Evolutionary conservation across 2,797 vertebrate genomes (phyloP).

Genomic region (Ispidina lecontei): DNA sequence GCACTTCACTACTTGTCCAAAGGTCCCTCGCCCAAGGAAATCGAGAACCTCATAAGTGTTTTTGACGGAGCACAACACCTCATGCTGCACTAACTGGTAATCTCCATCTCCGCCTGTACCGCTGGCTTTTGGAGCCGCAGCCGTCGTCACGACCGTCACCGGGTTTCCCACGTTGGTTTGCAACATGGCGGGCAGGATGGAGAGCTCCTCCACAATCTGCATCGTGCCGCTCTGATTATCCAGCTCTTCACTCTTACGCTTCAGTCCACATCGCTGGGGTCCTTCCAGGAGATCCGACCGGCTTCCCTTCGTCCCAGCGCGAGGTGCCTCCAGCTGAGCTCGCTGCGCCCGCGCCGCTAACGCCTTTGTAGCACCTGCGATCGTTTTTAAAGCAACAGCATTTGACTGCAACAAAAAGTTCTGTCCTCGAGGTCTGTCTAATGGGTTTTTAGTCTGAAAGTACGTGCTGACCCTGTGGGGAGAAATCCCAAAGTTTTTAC

Average conservation of each 20-base stretch:
- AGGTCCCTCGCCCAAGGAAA: constrained; percentile 97
- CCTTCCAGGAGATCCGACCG: constrained; percentile 85
- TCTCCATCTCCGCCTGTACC: constrained; percentile 89
- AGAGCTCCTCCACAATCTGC: constrained; percentile 98
- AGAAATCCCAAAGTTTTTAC: constrained; percentile 91
- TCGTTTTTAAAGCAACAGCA: constrained; percentile 86
- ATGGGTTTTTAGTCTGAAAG: constrained; percentile 89
- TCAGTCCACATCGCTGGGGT: constrained; percentile 95
- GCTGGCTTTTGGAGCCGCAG: constrained; percentile 85
- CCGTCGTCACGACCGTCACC: constrained; percentile 81
- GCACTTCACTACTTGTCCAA: constrained; percentile 99
- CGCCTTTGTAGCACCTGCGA: constrained; percentile 82
- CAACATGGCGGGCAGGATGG: constrained; percentile 97
- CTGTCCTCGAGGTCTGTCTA: constrained; percentile 85
- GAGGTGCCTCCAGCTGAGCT: constrained; percentile 70
- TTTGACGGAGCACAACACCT: constrained; percentile 97
- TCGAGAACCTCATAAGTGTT: constrained; percentile 98
- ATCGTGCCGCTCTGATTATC: constrained; percentile 90
- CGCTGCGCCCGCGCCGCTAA: constrained; percentile 74
- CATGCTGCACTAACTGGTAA: constrained; percentile 97
- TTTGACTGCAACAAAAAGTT: constrained; percentile 88
- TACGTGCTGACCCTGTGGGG: constrained; percentile 85
- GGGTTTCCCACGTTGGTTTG: constrained; percentile 91
- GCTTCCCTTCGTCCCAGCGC: constrained; percentile 76
- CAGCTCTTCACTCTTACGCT: constrained; percentile 98